Percentiles rank a stretch among this genome's conserved stretches.
Evolutionary conservation across 2,797 vertebrate species (phyloP).

Genomic region (Triplophysa bombifrons): DNA sequence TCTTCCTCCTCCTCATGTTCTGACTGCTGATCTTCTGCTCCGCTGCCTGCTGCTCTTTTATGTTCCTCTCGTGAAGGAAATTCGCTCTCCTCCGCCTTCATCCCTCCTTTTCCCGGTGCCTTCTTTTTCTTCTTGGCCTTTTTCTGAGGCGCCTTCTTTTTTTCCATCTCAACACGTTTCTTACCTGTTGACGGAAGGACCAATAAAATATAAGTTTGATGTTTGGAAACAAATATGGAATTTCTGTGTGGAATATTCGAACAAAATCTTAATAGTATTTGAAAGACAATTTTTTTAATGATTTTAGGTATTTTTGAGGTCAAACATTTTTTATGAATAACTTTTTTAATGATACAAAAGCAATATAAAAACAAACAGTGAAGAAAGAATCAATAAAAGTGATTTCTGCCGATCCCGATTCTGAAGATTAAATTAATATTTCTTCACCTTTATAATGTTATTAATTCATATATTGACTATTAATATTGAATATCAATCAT

Average conservation of each 20-base stretch:
- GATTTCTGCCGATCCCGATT: neutral
- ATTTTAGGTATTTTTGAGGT: no score
- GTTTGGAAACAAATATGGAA: neutral
- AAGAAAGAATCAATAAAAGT: neutral
- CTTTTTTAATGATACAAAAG: no score
- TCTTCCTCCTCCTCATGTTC: slow-evolving; percentile 82
- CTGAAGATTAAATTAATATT: no score
- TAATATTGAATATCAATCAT: no score
- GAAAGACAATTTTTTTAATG: no score
- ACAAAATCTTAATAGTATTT: no score
- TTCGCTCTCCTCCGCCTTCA: slow-evolving; percentile 28
- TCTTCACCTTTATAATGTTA: no score
- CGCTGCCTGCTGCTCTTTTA: slow-evolving; percentile 50
- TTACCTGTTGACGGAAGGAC: slow-evolving; percentile 76
- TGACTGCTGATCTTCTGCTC: slow-evolving; percentile 68
- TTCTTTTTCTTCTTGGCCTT: slow-evolving; percentile 90
- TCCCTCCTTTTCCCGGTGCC: slow-evolving; percentile 53
- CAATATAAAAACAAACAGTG: no score
- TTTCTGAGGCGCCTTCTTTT: slow-evolving; percentile 80
- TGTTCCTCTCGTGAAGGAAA: slow-evolving; percentile 67
- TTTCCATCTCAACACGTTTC: slow-evolving; percentile 85
- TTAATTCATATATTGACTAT: no score
- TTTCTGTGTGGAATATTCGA: neutral
- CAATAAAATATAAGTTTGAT: neutral
- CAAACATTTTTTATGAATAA: no score